A percentile compares a stretch with the other conserved stretches of the same genome.
Conservation (phyloP, 1,140 invertebrate genomes). For the Drosophila chauvacae region DNA sequence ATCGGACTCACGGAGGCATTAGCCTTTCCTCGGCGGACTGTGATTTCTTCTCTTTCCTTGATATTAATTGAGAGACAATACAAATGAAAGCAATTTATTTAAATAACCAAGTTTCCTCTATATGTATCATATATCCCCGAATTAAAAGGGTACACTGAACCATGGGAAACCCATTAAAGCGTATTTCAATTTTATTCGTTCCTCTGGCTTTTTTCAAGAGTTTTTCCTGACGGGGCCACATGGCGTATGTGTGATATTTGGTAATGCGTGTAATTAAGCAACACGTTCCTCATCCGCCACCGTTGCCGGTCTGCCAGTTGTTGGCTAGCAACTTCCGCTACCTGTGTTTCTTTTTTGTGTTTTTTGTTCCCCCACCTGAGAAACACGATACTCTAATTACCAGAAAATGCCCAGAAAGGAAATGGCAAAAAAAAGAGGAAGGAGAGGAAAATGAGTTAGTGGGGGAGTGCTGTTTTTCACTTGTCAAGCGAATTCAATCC, state of each 20-base stretch:
- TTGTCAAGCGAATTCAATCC: conserved; percentile 33
- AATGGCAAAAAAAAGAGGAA: conserved; percentile 21
- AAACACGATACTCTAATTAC: conserved; percentile 80
- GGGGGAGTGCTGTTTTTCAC: conserved; percentile 15
- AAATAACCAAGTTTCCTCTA: too few species aligned
- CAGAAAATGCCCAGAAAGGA: conserved; percentile 57
- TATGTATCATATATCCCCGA: too few species aligned
- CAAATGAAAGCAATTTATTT: not conserved
- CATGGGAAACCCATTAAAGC: not conserved
- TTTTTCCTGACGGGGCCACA: conserved; percentile 34
- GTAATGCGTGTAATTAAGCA: conserved; percentile 78
- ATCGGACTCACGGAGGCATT: not conserved
- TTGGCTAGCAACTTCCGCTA: conserved; percentile 72
- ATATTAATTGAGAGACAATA: too few species aligned
- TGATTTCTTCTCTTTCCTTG: not conserved
- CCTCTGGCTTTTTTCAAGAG: not conserved
- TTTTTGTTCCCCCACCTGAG: conserved; percentile 32
- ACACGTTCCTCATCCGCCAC: conserved; percentile 51
- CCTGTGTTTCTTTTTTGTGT: conserved; percentile 5
- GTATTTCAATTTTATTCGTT: conserved; percentile 21
- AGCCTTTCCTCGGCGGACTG: not conserved
- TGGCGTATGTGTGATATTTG: conserved; percentile 79
- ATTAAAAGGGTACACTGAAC: not conserved
- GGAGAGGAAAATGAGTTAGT: not conserved
- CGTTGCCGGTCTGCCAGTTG: conserved; percentile 6